A percentile compares a stretch with the other conserved stretches of the same genome.
Evolutionary conservation across 1,140 invertebrate genomes (phyloP).

Genomic region (Cydia splendana): DNA sequence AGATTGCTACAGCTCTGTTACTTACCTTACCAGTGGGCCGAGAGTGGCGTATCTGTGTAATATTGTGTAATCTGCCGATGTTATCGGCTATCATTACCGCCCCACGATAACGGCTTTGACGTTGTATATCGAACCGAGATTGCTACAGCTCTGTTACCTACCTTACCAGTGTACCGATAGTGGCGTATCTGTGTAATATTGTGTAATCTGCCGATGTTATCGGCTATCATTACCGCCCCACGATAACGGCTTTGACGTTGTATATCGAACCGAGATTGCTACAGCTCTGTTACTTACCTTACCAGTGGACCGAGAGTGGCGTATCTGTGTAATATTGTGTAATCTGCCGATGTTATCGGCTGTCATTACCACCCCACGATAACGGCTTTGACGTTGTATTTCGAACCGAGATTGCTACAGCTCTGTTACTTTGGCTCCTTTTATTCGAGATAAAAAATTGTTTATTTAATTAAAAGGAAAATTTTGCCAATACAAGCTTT

Average conservation of each 20-base stretch:
- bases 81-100: too few species aligned
- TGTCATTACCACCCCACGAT: slow-evolving; percentile 46
- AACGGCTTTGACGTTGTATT: slow-evolving; percentile 42
- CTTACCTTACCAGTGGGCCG: too few species aligned
- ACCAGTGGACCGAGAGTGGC: background rate
- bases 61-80: too few species aligned
- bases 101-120: too few species aligned
- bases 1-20: too few species aligned
- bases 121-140: too few species aligned
- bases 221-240: slow-evolving; percentile 50
- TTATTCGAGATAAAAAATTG: background rate
- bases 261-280: slow-evolving; percentile 47
- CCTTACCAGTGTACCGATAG: too few species aligned
- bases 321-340: background rate
- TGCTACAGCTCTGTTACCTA: too few species aligned
- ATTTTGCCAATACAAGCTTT: too few species aligned
- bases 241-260: slow-evolving; percentile 34
- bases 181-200: background rate
- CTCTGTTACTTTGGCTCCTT: slow-evolving; percentile 48
- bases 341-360: slow-evolving; percentile 53
- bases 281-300: slow-evolving; percentile 49
- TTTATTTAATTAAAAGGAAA: background rate
- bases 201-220: slow-evolving; percentile 49
- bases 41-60: background rate
- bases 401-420: slow-evolving; percentile 46